phyloP scores from a whole-genome alignment of 1,140 invertebrate species.

The Samia ricini region DNA sequence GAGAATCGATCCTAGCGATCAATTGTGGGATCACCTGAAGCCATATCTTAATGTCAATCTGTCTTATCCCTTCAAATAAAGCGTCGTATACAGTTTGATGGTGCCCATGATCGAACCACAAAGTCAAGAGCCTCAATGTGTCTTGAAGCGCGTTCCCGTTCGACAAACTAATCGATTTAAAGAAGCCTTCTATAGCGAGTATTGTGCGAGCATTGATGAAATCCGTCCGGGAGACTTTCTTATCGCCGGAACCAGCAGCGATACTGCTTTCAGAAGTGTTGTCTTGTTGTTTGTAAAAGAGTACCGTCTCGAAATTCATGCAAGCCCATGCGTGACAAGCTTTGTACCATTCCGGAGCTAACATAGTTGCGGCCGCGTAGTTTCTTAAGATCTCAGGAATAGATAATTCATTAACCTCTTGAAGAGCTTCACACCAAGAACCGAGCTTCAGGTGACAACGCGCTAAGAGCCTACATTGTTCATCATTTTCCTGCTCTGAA shows the following conservation, averaged over 20 bases:
- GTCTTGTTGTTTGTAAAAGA: conserved; percentile 90
- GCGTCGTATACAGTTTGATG: conserved; percentile 95
- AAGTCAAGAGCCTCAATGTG: conserved; percentile 92
- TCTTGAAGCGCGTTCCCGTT: conserved; percentile 97
- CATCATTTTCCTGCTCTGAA: conserved; percentile 81
- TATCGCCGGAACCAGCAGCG: conserved; percentile 52
- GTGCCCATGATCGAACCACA: conserved; percentile 98
- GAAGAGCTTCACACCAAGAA: conserved; percentile 91
- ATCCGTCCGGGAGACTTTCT: conserved; percentile 59
- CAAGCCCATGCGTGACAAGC: conserved; percentile 99
- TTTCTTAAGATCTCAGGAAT: conserved; percentile 91
- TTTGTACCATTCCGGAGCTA: conserved; percentile 94
- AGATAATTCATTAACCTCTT: conserved; percentile 89
- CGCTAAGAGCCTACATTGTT: conserved; percentile 86
- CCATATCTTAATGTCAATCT: conserved; percentile 98
- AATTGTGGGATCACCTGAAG: conserved; percentile 99
- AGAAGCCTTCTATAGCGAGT: conserved; percentile 97
- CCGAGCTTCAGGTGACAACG: conserved; percentile 94
- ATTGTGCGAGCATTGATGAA: conserved; percentile 92
- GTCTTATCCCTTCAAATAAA: conserved; percentile 92
- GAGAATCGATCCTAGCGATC: conserved; percentile 98
- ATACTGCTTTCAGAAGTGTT: conserved; percentile 49
- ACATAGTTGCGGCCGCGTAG: conserved; percentile 92
- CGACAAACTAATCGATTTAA: conserved; percentile 94
- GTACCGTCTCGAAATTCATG: conserved; percentile 97